These are phyloP conservation scores for Liparis tanakae DNA, from an alignment of 2,797 vertebrate genomes.

Conservation along the genomic window DNA sequence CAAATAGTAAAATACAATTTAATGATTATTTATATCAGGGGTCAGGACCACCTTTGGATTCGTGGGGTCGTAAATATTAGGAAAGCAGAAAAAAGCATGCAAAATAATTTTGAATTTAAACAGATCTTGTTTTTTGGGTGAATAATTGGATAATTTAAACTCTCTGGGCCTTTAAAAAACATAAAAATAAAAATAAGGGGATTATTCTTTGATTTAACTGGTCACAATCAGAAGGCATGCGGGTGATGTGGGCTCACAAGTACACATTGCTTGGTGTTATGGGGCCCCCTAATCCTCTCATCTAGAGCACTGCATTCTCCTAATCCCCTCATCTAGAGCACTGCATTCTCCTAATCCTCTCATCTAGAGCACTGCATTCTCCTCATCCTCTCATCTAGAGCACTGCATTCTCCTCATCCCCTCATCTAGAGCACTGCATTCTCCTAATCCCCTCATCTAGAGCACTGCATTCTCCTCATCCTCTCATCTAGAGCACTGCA, in stretches of 20 bases:
- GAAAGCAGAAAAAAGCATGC: background rate
- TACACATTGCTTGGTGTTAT: background rate
- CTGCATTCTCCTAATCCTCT: background rate
- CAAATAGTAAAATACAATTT: background rate
- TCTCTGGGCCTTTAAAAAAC: background rate
- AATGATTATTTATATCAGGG: background rate
- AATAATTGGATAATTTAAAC: background rate
- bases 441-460: background rate
- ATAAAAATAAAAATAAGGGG: background rate
- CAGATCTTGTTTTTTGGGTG: background rate
- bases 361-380: too few species aligned
- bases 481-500: too few species aligned
- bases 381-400: background rate
- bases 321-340: background rate
- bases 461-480: too few species aligned
- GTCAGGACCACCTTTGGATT: background rate
- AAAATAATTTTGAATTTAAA: background rate
- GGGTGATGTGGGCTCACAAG: background rate
- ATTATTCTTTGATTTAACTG: background rate
- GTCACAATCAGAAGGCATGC: background rate
- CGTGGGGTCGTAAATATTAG: background rate
- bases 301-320: too few species aligned
- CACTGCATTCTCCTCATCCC: too few species aligned
- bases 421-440: too few species aligned
- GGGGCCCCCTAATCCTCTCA: background rate